Evolutionary conservation across 2,888 invertebrate genomes (phyloP), one percentile per base, ranked within the genome.

Genomic region (Leistus spinibarbis): DNA sequence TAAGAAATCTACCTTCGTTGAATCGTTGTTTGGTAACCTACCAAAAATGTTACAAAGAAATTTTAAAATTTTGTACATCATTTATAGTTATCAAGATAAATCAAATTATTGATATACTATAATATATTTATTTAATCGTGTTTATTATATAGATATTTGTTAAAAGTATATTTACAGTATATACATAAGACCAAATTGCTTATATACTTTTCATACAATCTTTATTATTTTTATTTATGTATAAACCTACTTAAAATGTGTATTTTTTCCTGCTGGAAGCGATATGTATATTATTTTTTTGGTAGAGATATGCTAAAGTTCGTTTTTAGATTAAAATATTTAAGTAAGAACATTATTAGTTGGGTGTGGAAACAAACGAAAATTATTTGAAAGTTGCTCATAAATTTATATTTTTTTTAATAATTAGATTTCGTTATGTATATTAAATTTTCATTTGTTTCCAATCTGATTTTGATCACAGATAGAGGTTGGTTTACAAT

Each of bases 251-350:
- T 75, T 75, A 69, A 40, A 40, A 69, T 54, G 27, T 27, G 19
- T 40, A 74, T n/a, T 13, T 13, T 63, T 85, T 84, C 85, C 85
- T 85, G 85, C 85, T 84, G 82, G 79, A 85, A 85, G 85, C 85
- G 86, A 86, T 86, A 86, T 86, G 86, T 85, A 84, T 86, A 82
- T 40, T 40, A 4, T 40, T 40, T 40, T 40, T 83, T 82, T 80
- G 78, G 77, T 82, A 81, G 77, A 82, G 83, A 83, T 83, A 83
- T 83, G 83, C 81, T 81, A 81, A 80, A 20, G 66, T 64, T 23
- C 64, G 64, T 24, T 24, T 40, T 40, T 23, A 40, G 17, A 53
- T 24, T 40, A 60, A 64, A 20, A 40, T 64, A 17, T 54, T 19
- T 56, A 72, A 66, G 27, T 20, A 72, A 40, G 27, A 69, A 69